phyloP scores from a whole-genome alignment of 1,140 invertebrate genomes.

The Kradibia gibbosae region DNA sequence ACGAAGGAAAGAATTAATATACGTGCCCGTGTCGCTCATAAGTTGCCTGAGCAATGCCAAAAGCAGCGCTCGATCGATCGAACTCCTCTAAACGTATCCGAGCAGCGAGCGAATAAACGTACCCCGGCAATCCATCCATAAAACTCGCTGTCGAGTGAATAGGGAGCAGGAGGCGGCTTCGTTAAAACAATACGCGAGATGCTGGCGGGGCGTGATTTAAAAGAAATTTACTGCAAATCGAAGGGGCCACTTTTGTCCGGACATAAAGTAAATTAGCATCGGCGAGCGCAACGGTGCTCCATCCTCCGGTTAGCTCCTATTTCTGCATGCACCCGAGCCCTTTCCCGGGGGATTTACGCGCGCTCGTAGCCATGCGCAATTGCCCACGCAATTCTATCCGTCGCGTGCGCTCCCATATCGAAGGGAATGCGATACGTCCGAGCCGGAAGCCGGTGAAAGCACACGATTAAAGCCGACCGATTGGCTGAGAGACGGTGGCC shows the following conservation, averaged over 20 bases:
- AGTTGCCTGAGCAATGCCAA: background rate
- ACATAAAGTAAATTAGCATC: slow-evolving; percentile 11
- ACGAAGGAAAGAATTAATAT: too few relatives aligned
- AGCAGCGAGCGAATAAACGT: background rate
- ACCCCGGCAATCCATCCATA: background rate
- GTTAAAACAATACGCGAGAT: slow-evolving; percentile 1
- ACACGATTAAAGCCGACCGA: slow-evolving; percentile 18
- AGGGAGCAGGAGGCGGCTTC: background rate
- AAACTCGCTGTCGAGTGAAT: background rate
- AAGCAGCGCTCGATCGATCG: background rate
- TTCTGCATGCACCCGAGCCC: background rate
- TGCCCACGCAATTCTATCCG: slow-evolving; percentile 22
- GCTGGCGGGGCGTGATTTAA: slow-evolving; percentile 1
- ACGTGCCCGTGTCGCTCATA: too few relatives aligned
- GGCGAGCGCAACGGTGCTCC: background rate
- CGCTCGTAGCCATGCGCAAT: background rate
- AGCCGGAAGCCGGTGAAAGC: slow-evolving; percentile 37
- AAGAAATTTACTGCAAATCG: slow-evolving; percentile 7
- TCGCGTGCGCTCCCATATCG: background rate
- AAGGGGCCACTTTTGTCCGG: slow-evolving; percentile 8
- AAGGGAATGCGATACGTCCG: slow-evolving; percentile 27
- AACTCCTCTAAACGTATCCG: background rate
- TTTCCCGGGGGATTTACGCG: background rate
- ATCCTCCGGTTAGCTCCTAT: background rate
- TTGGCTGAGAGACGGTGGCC: background rate